These are phyloP conservation scores for Liposcelis brunnea DNA, from an alignment of 2,888 invertebrate genomes.

Conservation along the genomic window DNA sequence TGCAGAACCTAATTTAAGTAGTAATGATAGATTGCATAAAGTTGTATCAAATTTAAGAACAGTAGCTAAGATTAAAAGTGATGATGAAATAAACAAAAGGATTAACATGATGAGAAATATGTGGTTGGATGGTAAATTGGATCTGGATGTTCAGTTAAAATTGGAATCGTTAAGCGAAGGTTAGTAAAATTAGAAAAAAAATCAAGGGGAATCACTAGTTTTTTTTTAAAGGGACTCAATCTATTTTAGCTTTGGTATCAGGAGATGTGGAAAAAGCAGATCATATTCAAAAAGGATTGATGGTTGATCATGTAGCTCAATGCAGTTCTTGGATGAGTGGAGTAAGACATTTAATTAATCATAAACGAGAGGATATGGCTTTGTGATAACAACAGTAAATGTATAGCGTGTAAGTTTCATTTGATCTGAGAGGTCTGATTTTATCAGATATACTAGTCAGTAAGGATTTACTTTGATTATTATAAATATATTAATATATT, in stretches of 20 bases:
- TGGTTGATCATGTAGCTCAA: constrained; percentile 38
- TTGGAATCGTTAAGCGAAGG: constrained; percentile 37
- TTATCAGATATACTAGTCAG: too few relatives aligned
- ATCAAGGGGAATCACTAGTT: background rate
- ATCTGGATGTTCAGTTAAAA: constrained; percentile 29
- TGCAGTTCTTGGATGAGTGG: constrained; percentile 45
- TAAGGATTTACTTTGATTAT: too few relatives aligned
- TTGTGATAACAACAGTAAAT: constrained; percentile 9
- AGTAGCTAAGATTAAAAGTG: background rate
- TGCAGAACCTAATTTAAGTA: background rate
- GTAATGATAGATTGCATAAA: constrained; percentile 10
- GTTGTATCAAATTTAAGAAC: constrained; percentile 12
- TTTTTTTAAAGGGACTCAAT: too few relatives aligned
- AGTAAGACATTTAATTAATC: constrained; percentile 38
- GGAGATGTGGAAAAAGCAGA: constrained; percentile 34
- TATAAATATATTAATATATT: too few relatives aligned
- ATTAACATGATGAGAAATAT: constrained; percentile 35
- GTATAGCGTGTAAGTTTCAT: too few relatives aligned
- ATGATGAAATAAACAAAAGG: constrained; percentile 34
- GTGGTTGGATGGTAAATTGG: constrained; percentile 39
- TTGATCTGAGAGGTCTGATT: too few relatives aligned
- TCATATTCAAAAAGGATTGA: constrained; percentile 37
- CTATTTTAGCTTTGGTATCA: constrained; percentile 34
- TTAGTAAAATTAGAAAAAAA: constrained; percentile 20
- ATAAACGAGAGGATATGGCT: constrained; percentile 23